Evolutionary conservation across 2,888 invertebrate genomes (phyloP).

Genomic region (Heterodera filipjevi): DNA sequence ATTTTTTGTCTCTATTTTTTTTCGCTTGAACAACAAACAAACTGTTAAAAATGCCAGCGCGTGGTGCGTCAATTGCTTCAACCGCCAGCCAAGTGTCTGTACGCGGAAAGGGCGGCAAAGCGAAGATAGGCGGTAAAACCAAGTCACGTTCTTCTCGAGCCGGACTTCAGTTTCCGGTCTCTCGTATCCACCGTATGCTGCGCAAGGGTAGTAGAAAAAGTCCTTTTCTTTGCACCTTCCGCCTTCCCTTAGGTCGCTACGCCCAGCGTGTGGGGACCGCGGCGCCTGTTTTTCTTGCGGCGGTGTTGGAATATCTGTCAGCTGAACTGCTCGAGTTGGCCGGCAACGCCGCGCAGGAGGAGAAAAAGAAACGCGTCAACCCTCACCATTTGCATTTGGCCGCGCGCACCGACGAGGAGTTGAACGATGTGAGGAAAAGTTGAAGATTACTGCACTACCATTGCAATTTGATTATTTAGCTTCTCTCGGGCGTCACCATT

Average conservation of each 20-base stretch:
- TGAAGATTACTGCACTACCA: not conserved
- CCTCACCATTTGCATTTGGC: slow-evolving; percentile 65
- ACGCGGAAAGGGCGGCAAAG: slow-evolving; percentile 76
- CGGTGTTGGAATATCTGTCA: slow-evolving; percentile 60
- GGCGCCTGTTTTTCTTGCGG: slow-evolving; percentile 61
- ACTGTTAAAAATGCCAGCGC: too few species aligned
- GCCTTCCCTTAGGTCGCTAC: slow-evolving; percentile 47
- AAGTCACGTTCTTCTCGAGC: slow-evolving; percentile 61
- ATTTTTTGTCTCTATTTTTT: too few species aligned
- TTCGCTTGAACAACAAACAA: too few species aligned
- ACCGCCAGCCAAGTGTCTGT: slow-evolving; percentile 82
- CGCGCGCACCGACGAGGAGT: slow-evolving; percentile 63
- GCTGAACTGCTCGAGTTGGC: slow-evolving; percentile 66
- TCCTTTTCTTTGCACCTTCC: not conserved
- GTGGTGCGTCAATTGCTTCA: too few species aligned
- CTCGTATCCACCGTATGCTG: slow-evolving; percentile 62
- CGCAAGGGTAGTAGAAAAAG: slow-evolving; percentile 46
- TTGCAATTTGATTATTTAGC: slow-evolving; percentile 14
- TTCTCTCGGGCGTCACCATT: slow-evolving; percentile 75
- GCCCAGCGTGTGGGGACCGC: slow-evolving; percentile 61
- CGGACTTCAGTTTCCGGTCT: slow-evolving; percentile 64
- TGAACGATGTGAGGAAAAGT: slow-evolving; percentile 48
- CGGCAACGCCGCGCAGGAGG: slow-evolving; percentile 69
- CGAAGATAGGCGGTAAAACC: slow-evolving; percentile 46
- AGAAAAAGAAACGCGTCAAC: slow-evolving; percentile 69